phyloP scores from a whole-genome alignment of 2,888 invertebrate species.

The Laspeyria flexula region DNA sequence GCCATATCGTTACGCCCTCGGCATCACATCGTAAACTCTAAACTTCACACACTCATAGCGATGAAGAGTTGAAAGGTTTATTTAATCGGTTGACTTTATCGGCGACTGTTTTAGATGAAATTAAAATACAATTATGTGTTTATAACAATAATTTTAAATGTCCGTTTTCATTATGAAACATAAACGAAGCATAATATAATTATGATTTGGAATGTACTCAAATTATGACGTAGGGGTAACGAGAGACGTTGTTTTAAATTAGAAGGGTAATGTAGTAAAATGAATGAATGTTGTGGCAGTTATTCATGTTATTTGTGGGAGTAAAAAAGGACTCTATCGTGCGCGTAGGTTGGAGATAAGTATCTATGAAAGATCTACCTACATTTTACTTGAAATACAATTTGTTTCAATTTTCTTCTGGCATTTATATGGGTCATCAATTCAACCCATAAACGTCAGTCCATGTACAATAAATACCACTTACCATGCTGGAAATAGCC shows the following conservation, averaged over 20 bases:
- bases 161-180: constrained; percentile 32
- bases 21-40: neutral
- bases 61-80: constrained; percentile 47
- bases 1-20: neutral
- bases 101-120: constrained; percentile 33
- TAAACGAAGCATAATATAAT: constrained; percentile 11
- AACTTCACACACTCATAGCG: constrained; percentile 24
- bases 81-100: constrained; percentile 45
- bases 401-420: neutral
- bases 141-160: constrained; percentile 37
- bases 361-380: neutral
- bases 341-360: neutral
- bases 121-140: constrained; percentile 45
- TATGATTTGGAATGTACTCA: constrained; percentile 1
- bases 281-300: neutral
- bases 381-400: neutral
- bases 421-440: neutral
- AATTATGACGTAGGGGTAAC: neutral
- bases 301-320: neutral
- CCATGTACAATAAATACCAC: too few species aligned
- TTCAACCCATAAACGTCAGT: too few species aligned
- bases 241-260: neutral
- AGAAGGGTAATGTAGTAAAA: neutral
- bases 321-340: neutral
- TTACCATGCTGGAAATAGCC: too few species aligned